Evolutionary conservation across 2,797 vertebrate species (phyloP).

Genomic region (Diplodus puntazzo): DNA sequence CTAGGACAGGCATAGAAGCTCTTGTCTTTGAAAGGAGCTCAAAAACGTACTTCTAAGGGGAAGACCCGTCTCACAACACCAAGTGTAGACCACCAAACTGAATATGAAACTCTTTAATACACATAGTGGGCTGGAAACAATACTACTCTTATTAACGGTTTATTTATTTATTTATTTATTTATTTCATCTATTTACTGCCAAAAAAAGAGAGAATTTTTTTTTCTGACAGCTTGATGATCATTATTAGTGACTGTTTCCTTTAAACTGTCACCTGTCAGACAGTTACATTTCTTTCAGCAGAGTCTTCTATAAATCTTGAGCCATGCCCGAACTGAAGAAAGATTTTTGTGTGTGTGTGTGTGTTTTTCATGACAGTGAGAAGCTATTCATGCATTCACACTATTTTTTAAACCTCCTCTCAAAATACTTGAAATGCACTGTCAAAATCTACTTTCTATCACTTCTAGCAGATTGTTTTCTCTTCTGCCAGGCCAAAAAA

Average conservation of each 20-base stretch:
- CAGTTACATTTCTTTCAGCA: conserved; percentile 32
- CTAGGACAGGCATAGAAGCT: no score
- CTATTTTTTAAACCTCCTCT: conserved; percentile 22
- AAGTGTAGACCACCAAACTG: no score
- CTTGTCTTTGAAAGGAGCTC: no score
- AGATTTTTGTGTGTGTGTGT: not conserved
- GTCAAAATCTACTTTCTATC: conserved; percentile 29
- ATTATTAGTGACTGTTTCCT: conserved; percentile 29
- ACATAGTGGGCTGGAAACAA: no score
- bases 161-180: no score
- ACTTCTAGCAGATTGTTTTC: conserved; percentile 38
- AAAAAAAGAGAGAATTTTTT: not conserved
- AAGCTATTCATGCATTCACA: conserved; percentile 8
- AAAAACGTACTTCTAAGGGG: no score
- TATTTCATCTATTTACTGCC: no score
- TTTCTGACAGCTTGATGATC: conserved; percentile 47
- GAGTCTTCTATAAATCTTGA: conserved; percentile 18
- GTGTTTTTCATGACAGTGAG: conserved; percentile 8
- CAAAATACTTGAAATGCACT: conserved; percentile 32
- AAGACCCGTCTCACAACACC: no score
- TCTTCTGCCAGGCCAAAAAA: not conserved
- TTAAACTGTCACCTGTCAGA: conserved; percentile 33
- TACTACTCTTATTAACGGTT: no score
- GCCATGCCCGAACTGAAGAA: conserved; percentile 3
- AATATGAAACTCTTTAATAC: no score